phyloP scores from a whole-genome alignment of 2,888 invertebrate species.

The Kryphioiulus occultus region DNA sequence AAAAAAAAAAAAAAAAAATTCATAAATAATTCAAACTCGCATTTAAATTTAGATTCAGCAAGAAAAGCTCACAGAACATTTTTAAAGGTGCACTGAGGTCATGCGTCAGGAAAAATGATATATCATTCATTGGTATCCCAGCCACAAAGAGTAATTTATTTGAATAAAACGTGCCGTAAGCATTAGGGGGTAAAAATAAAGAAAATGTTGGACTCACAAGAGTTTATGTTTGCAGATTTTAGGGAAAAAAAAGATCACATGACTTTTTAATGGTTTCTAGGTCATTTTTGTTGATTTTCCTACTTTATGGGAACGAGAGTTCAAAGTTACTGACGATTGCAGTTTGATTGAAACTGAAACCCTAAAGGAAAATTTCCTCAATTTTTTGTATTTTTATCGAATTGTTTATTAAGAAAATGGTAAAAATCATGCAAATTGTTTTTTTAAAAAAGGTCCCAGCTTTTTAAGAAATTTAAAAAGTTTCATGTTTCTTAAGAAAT shows the following conservation, averaged over 20 bases:
- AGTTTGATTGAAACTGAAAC: background rate
- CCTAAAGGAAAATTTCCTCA: too few species aligned
- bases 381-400: too few species aligned
- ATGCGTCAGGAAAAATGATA: conserved; percentile 29
- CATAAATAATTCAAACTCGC: conserved; percentile 32
- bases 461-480: too few species aligned
- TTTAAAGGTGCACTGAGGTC: conserved; percentile 35
- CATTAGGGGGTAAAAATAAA: conserved; percentile 21
- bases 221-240: background rate
- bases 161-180: conserved; percentile 40
- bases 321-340: background rate
- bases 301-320: background rate
- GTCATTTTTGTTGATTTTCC: conserved; percentile 9
- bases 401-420: too few species aligned
- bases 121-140: conserved; percentile 39
- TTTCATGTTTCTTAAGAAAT: too few species aligned
- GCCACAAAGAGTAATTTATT: conserved; percentile 15
- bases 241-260: background rate
- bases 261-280: background rate
- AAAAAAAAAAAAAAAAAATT: background rate
- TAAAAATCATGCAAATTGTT: too few species aligned
- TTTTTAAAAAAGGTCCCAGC: too few species aligned
- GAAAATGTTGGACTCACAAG: background rate
- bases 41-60: conserved; percentile 32
- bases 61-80: background rate